These are phyloP conservation scores for Oscheius sp. DNA, from an alignment of 2,888 invertebrate species.

Conservation along the genomic window DNA sequence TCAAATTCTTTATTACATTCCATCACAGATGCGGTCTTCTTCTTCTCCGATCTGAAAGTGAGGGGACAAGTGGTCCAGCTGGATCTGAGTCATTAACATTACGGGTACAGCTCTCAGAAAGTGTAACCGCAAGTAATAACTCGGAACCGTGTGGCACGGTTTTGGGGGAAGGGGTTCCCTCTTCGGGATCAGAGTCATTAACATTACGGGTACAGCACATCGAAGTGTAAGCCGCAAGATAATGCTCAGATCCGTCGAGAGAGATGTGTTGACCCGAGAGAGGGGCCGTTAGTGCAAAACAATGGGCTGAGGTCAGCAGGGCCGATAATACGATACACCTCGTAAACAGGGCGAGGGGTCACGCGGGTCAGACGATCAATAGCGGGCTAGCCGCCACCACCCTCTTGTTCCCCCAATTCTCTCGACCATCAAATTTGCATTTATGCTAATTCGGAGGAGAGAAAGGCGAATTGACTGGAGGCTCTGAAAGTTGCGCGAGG, in stretches of 20 bases:
- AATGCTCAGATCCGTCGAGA: conserved; percentile 24
- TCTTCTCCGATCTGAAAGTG: not conserved
- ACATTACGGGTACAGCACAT: conserved; percentile 34
- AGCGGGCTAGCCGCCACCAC: conserved; percentile 16
- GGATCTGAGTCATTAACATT: conserved; percentile 41
- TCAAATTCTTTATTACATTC: conserved; percentile 8
- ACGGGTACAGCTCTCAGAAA: conserved; percentile 42
- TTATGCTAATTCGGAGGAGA: conserved; percentile 1
- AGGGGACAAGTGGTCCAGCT: conserved; percentile 5
- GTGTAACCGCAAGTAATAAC: conserved; percentile 41
- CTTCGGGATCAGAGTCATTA: conserved; percentile 34
- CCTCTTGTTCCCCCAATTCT: not conserved
- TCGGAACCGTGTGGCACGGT: conserved; percentile 32
- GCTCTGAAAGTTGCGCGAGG: not conserved
- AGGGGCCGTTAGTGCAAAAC: conserved; percentile 33
- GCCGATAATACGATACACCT: conserved; percentile 33
- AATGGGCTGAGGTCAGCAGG: conserved; percentile 36
- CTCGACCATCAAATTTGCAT: conserved; percentile 31
- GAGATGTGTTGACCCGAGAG: conserved; percentile 9
- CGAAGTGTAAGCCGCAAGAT: conserved; percentile 28
- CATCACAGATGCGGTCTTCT: not conserved
- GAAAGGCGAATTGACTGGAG: not conserved
- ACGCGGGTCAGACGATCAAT: conserved; percentile 39
- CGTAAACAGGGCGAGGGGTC: conserved; percentile 40
- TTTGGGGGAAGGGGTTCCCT: conserved; percentile 19